Evolutionary conservation across 2,113 vertebrate genomes (phyloP).

Genomic region (Oreocharis arfaki): DNA sequence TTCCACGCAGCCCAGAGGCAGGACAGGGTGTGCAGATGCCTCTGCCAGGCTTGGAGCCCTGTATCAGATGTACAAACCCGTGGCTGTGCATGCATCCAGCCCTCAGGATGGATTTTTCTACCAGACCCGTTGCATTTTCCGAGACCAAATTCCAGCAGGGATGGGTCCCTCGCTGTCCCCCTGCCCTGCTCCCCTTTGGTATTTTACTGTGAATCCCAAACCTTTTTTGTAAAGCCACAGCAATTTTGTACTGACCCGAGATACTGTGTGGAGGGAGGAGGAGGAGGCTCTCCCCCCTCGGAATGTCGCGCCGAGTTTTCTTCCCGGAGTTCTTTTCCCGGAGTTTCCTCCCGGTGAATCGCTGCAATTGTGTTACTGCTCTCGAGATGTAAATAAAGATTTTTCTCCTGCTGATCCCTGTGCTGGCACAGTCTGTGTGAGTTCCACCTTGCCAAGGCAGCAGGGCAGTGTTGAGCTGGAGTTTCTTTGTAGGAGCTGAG

Average conservation of each 20-base stretch:
- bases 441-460: neutral
- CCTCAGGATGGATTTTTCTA: neutral
- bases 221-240: slow-evolving; percentile 31
- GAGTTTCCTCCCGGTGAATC: neutral
- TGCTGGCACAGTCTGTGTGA: neutral
- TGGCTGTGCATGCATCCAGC: neutral
- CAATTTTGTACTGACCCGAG: neutral
- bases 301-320: neutral
- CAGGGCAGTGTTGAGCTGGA: too few species aligned
- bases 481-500: neutral
- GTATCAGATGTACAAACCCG: accelerated
- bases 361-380: neutral
- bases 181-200: neutral
- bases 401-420: neutral
- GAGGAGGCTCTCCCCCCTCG: neutral
- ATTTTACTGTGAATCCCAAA: slow-evolving; percentile 26
- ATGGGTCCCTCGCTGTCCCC: neutral
- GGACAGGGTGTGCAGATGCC: neutral
- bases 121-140: neutral
- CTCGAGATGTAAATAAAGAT: slow-evolving; percentile 47
- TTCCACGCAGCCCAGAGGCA: neutral
- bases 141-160: slow-evolving; percentile 19
- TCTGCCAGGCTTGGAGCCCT: neutral
- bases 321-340: neutral
- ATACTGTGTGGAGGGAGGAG: neutral